A percentile compares a stretch with the other conserved stretches of the same genome.
Evolutionary conservation across 2,888 invertebrate species (phyloP).

Genomic region (Thymelicus acteon): DNA sequence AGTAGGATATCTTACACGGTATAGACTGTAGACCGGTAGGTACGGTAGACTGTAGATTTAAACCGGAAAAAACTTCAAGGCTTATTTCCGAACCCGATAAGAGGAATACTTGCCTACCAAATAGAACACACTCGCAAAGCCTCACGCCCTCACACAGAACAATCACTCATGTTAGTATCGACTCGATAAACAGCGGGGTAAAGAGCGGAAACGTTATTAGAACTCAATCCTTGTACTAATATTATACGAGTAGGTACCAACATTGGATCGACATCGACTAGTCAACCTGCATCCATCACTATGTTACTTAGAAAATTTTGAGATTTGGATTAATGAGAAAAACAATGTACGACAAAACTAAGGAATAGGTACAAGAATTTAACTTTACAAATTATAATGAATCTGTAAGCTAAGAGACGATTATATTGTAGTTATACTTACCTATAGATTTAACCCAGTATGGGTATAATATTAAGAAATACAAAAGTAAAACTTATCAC

Average conservation of each 20-base stretch:
- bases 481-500: not conserved
- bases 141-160: conserved; percentile 50
- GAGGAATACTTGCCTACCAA: conserved; percentile 23
- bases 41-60: not conserved
- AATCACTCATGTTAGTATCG: conserved; percentile 72
- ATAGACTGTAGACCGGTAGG: too few relatives aligned
- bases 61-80: not conserved
- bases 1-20: too few relatives aligned
- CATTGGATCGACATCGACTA: conserved; percentile 2
- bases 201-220: conserved; percentile 79
- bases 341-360: not conserved
- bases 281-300: not conserved
- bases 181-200: conserved; percentile 72
- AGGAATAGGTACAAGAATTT: conserved; percentile 44
- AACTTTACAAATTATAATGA: conserved; percentile 59
- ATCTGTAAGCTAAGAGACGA: conserved; percentile 54
- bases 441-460: not conserved
- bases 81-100: not conserved
- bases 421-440: not conserved
- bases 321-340: not conserved
- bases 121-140: conserved; percentile 34
- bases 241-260: too few relatives aligned
- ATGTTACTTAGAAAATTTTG: not conserved
- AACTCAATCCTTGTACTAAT: conserved; percentile 55
- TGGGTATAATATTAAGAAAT: not conserved